Evolutionary conservation across 2,113 vertebrate genomes (phyloP), one percentile per base, ranked within the genome.

Genomic region (Archocentrus centrarchus): DNA sequence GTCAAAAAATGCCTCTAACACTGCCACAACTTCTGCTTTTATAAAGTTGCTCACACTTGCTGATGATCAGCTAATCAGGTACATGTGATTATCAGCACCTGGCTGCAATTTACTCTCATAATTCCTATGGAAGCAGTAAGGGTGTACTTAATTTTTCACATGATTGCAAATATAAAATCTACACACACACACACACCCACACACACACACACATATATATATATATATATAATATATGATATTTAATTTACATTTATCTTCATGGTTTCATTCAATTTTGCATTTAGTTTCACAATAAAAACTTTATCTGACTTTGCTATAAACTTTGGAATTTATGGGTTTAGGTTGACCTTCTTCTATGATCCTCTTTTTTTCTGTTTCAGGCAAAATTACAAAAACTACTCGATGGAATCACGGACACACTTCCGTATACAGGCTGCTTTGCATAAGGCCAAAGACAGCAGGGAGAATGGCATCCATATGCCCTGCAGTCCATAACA

Each of bases 401-500:
- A 99, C 92, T 99, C 98, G 44, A 99, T 99, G 98, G 98, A 99
- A 93, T 99, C 98, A 80, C 96, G 98, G 91, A 99, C 97, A 75
- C 98, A 99, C 92, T 99, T 99, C 96, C 96, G 98, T 86, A 98
- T 99, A 92, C 98, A 99, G 93, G 98, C 97, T 73, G 98, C 98
- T 80, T 93, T 97, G 87, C 97, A 97, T 80, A 98, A 99, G 95
- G 97, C 97, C 86, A 97, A 94, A 90, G 96, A 95, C 4, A n/a
- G 75, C 14, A 93, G 88, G 62, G 94, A 96, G 90, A 97, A 97
- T 10, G 96, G 96, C 81, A 91, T 94, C 86, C 88, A 93, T 57
- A 93, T 93, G 90, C 95, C 93, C 77, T 93, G 91, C 59, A 95
- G 91, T 75, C 94, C 95, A 15, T 96, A 94, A 77, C 58, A 86